Base-by-base conservation (phyloP, 2,797 vertebrate genomes). In the Rhinatrema bivittatum region DNA sequence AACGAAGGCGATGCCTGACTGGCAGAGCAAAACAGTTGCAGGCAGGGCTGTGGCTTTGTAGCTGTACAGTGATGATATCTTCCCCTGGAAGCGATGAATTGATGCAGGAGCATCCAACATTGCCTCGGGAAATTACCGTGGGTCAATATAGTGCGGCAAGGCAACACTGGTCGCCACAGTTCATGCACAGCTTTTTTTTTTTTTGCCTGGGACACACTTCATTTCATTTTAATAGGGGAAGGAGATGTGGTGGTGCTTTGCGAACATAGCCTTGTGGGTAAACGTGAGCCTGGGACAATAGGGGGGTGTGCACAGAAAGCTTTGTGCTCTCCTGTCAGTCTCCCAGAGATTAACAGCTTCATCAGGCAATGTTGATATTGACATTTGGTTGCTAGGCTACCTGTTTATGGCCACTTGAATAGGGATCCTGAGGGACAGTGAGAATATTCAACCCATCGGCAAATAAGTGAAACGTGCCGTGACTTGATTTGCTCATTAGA, bases 281-380 rank as follows among this genome's bases (percentile, higher is more conserved):
- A 50, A 56, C 50, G 54, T 40, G 58, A 65, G 60, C 36, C 53
- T 62, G 42, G 41, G 21, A 67, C 68, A 70, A 72, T 63, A 38
- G 27, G 32, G 53, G 70, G 53, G 30, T 35, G 51, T 46, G 31
- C 55, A 41, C 40, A 31, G 63, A 54, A 66, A 61, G 17, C 54
- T 56, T 42, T 39, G 53, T 42, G 54, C 62, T 61, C 65, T 26
- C 18, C 70, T 75, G 75, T 76, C 73, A 66, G 57, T 70, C 76
- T 79, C 45, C 50, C 47, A 52, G 65, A 73, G 74, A 82, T 81
- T 76, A 82, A 85, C 78, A 79, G 74, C 79, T 86, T 82, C 76
- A 81, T 81, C 72, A 63, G 62, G 62, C 63, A 74, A 70, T 87
- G 82, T 85, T 86, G 77, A 82, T 87, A 82, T 85, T 81, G 81